phyloP scores from a whole-genome alignment of 2,888 invertebrate genomes.

The Watsonalla cultraria region DNA sequence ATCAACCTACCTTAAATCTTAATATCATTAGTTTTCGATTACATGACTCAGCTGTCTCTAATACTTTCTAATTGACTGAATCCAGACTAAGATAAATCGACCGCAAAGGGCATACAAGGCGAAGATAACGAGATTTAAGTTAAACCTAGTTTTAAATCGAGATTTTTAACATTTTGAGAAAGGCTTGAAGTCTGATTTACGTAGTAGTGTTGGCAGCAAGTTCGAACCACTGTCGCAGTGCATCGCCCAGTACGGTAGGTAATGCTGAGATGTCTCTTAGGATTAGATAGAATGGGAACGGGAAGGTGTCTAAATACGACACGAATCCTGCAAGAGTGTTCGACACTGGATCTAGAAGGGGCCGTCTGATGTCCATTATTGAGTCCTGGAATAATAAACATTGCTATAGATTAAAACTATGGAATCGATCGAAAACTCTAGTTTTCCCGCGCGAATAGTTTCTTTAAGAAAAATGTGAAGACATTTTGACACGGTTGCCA shows the following conservation, averaged over 20 bases:
- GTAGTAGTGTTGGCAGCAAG: conserved; percentile 83
- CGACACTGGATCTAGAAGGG: conserved; percentile 85
- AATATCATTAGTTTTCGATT: no score
- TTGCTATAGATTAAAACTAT: no score
- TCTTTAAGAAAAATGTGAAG: neutral
- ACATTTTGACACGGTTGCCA: no score
- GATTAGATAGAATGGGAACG: conserved; percentile 98
- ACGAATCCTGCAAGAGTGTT: conserved; percentile 81
- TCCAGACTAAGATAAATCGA: no score
- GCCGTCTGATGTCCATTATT: conserved; percentile 91
- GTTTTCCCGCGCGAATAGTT: neutral
- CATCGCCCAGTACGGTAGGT: conserved; percentile 95
- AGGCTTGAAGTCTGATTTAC: conserved; percentile 15
- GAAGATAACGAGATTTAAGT: no score
- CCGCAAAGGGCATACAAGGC: no score
- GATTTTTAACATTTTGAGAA: no score
- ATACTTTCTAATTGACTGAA: no score
- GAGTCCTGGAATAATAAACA: conserved; percentile 83
- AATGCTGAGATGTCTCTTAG: conserved; percentile 92
- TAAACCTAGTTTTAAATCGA: no score
- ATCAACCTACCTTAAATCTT: no score
- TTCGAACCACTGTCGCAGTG: conserved; percentile 99
- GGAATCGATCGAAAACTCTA: no score
- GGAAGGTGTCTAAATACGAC: conserved; percentile 96
- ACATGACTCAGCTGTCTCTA: no score